Conservation (phyloP, 2,888 invertebrate genomes). For the Hartigia nigra region DNA sequence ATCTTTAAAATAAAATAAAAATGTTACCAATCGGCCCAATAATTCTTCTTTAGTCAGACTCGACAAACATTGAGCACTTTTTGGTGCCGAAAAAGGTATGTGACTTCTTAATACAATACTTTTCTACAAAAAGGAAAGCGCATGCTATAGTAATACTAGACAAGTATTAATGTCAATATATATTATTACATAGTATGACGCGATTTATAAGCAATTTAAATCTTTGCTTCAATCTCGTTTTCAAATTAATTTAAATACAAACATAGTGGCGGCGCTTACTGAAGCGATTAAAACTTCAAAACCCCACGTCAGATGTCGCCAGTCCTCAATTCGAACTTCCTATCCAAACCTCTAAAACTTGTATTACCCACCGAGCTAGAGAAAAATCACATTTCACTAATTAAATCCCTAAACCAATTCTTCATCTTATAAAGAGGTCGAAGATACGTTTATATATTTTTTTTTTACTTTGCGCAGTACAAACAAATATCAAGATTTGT, state of each 20-base stretch:
- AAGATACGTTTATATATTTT: background rate
- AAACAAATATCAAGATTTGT: background rate
- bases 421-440: background rate
- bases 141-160: background rate
- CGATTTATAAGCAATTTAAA: no score
- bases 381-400: background rate
- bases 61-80: no score
- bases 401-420: background rate
- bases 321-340: background rate
- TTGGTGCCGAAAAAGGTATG: no score
- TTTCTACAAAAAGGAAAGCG: background rate
- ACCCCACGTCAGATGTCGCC: background rate
- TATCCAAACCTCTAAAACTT: background rate
- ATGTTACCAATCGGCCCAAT: no score
- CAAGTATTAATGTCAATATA: background rate
- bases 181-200: background rate
- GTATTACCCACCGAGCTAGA: background rate
- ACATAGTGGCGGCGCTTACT: background rate
- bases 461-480: background rate
- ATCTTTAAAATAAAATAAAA: no score
- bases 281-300: background rate
- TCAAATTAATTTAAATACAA: background rate
- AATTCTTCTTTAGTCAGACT: no score
- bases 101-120: background rate
- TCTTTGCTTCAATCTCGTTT: background rate